A percentile compares a stretch with the other conserved stretches of the same genome.
Evolutionary conservation across 64 coral and sea anemone genomes (phyloP).

Genomic region (Actinia tenebrosa): DNA sequence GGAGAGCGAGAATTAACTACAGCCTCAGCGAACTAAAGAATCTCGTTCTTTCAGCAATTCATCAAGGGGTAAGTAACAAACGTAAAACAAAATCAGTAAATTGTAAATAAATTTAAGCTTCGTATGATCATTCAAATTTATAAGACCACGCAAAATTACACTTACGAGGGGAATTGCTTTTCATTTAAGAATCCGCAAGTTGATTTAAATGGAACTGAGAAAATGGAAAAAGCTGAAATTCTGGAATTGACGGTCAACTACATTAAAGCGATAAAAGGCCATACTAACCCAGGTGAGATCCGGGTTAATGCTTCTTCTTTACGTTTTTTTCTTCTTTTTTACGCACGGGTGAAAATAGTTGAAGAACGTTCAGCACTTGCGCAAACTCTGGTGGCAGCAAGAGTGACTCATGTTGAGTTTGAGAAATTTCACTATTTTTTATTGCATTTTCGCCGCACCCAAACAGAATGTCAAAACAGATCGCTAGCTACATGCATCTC

Average conservation of each 20-base stretch:
- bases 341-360: neutral
- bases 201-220: slow-evolving; percentile 8
- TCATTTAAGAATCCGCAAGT: slow-evolving; percentile 6
- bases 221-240: slow-evolving; percentile 93
- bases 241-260: slow-evolving; percentile 75
- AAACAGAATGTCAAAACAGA: too few relatives aligned
- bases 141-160: neutral
- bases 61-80: slow-evolving; percentile 58
- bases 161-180: neutral
- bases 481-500: neutral
- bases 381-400: neutral
- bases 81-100: neutral
- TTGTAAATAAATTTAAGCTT: neutral
- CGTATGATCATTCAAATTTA: neutral
- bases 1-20: slow-evolving; percentile 78
- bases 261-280: slow-evolving; percentile 45
- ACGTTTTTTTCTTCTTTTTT: too few relatives aligned
- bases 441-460: too few relatives aligned
- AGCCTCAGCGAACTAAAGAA: slow-evolving; percentile 62
- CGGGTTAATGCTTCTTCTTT: neutral
- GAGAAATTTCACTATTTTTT: too few relatives aligned
- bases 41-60: slow-evolving; percentile 47
- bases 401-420: neutral
- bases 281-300: neutral
- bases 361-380: neutral